phyloP scores from a whole-genome alignment of 2,113 vertebrate species.

The Corythaeola cristata region DNA sequence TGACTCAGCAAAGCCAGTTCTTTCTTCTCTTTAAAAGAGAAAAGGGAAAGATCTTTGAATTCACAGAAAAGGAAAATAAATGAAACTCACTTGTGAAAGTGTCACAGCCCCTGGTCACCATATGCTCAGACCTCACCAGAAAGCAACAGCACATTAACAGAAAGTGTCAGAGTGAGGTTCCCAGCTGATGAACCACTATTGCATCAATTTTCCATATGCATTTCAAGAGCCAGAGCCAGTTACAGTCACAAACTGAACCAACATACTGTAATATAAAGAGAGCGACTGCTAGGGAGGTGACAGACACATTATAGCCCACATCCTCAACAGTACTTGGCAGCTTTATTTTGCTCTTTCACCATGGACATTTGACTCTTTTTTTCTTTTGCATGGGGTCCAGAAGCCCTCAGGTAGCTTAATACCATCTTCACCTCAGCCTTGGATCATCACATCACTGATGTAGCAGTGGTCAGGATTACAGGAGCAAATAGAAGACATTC shows the following conservation, averaged over 20 bases:
- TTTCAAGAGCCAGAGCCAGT: background rate
- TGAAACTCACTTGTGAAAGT: background rate
- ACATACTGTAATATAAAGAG: background rate
- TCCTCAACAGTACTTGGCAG: background rate
- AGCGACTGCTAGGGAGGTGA: background rate
- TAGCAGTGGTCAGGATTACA: background rate
- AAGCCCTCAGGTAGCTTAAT: background rate
- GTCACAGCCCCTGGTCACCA: background rate
- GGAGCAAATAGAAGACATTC: background rate
- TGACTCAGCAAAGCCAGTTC: background rate
- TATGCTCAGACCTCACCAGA: background rate
- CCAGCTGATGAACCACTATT: background rate
- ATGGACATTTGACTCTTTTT: background rate
- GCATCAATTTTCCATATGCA: background rate
- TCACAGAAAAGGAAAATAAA: background rate
- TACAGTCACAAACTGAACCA: background rate
- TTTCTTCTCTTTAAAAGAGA: background rate
- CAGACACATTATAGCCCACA: slow-evolving; percentile 13
- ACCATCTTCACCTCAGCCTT: background rate
- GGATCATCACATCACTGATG: background rate
- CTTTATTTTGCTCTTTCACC: background rate
- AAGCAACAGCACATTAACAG: background rate
- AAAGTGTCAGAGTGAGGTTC: background rate
- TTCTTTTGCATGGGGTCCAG: background rate
- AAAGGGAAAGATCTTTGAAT: background rate